Percentiles rank a stretch among this genome's conserved stretches.
Conservation (phyloP, 2,888 invertebrate species). For the Agonopterix arenella region DNA sequence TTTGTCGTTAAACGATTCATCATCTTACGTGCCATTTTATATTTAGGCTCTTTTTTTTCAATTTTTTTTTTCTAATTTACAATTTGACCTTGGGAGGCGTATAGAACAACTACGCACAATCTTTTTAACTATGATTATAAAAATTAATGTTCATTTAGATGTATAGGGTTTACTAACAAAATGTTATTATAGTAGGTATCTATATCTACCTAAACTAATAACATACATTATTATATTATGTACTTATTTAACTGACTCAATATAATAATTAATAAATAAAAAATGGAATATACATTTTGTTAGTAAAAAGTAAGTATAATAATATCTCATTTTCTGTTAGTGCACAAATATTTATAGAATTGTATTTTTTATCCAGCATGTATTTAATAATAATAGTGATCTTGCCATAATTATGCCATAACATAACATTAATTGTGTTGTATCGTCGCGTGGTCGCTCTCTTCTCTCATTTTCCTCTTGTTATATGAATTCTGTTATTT, state of each 20-base stretch:
- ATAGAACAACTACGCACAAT: background rate
- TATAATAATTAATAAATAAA: too few species aligned
- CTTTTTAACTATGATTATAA: constrained; percentile 3
- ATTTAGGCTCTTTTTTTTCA: too few species aligned
- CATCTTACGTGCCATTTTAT: constrained; percentile 5
- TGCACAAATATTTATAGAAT: constrained; percentile 5
- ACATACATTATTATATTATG: too few species aligned
- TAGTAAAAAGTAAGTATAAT: background rate
- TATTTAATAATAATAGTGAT: constrained; percentile 19
- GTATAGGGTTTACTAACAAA: constrained; percentile 3
- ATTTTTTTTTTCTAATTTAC: too few species aligned
- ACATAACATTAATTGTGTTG: constrained; percentile 9
- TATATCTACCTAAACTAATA: too few species aligned
- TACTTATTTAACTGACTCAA: too few species aligned
- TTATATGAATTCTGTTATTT: constrained; percentile 29
- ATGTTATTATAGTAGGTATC: background rate
- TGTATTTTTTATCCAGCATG: constrained; percentile 10
- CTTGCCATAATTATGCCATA: constrained; percentile 40
- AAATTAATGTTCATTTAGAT: background rate
- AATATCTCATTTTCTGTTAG: constrained; percentile 6
- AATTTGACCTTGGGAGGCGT: too few species aligned
- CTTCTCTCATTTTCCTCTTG: constrained; percentile 29
- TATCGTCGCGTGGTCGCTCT: constrained; percentile 22
- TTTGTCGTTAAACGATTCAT: background rate
- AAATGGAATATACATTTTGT: too few species aligned